Evolutionary conservation across 2,888 invertebrate species (phyloP).

Genomic region (Sminthurides aquaticus): DNA sequence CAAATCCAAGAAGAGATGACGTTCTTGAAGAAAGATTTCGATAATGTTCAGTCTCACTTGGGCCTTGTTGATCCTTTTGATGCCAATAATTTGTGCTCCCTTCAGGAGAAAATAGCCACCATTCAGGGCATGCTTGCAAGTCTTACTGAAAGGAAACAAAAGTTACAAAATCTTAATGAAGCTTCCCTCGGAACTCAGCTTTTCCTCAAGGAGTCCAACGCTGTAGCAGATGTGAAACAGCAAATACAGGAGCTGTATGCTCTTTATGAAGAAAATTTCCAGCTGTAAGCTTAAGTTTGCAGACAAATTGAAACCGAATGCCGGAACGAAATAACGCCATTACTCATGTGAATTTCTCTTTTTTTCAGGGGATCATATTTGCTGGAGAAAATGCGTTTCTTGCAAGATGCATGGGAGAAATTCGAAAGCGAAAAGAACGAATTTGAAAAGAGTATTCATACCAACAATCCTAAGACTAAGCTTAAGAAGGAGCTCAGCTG

Average conservation of each 20-base stretch:
- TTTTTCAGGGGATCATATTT: conserved; percentile 38
- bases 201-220: conserved; percentile 32
- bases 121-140: conserved; percentile 34
- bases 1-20: conserved; percentile 41
- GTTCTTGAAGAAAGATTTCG: conserved; percentile 37
- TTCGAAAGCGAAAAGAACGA: conserved; percentile 40
- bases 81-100: conserved; percentile 32
- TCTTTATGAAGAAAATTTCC: conserved; percentile 43
- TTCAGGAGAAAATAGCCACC: conserved; percentile 37
- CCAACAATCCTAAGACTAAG: conserved; percentile 27
- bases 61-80: conserved; percentile 39
- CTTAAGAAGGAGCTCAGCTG: conserved; percentile 37
- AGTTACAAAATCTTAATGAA: conserved; percentile 39
- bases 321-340: neutral
- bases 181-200: conserved; percentile 38
- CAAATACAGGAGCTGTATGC: conserved; percentile 41
- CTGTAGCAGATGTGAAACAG: conserved; percentile 33
- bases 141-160: conserved; percentile 33
- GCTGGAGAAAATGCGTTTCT: conserved; percentile 40
- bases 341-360: no score
- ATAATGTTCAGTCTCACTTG: conserved; percentile 34
- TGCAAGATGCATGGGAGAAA: conserved; percentile 42
- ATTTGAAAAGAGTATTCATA: conserved; percentile 37
- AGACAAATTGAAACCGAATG: neutral
- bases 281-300: conserved; percentile 33